Evolutionary conservation across 2,888 invertebrate genomes (phyloP).

Genomic region (Caenorhabditis sp.): DNA sequence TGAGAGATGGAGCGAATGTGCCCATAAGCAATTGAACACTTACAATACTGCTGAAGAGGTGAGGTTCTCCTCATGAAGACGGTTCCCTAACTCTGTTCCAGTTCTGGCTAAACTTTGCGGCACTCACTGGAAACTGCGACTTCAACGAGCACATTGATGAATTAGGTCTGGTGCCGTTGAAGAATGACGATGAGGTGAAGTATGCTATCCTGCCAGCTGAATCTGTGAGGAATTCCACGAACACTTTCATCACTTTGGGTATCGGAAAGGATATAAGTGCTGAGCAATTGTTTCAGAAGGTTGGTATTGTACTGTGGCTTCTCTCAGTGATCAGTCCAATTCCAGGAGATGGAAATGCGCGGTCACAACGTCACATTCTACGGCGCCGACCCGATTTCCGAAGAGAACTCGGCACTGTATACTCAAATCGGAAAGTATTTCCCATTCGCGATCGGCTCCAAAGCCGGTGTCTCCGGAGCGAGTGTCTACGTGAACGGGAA

Average conservation of each 20-base stretch:
- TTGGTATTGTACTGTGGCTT: no score
- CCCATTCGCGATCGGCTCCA: conserved; percentile 55
- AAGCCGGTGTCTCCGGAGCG: conserved; percentile 49
- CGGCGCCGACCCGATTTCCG: conserved; percentile 57
- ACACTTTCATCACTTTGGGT: conserved; percentile 35
- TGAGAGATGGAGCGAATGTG: conserved; percentile 23
- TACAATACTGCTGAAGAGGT: conserved; percentile 28
- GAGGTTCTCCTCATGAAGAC: no score
- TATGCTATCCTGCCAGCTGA: conserved; percentile 18
- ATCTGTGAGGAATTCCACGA: not conserved
- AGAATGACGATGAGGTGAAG: conserved; percentile 30
- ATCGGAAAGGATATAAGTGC: conserved; percentile 42
- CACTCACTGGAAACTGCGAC: conserved; percentile 10
- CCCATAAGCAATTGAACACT: conserved; percentile 22
- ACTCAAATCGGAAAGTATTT: conserved; percentile 56
- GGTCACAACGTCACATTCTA: conserved; percentile 30
- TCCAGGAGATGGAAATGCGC: not conserved
- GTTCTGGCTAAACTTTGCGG: conserved; percentile 26
- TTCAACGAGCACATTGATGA: conserved; percentile 10
- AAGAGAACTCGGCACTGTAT: conserved; percentile 39
- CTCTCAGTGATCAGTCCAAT: no score
- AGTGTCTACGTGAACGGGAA: conserved; percentile 46
- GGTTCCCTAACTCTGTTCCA: no score
- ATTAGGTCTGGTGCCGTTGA: conserved; percentile 1
- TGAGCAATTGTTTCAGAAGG: conserved; percentile 21